Conservation (phyloP, 2,113 vertebrate genomes). For the Marmota monax region DNA sequence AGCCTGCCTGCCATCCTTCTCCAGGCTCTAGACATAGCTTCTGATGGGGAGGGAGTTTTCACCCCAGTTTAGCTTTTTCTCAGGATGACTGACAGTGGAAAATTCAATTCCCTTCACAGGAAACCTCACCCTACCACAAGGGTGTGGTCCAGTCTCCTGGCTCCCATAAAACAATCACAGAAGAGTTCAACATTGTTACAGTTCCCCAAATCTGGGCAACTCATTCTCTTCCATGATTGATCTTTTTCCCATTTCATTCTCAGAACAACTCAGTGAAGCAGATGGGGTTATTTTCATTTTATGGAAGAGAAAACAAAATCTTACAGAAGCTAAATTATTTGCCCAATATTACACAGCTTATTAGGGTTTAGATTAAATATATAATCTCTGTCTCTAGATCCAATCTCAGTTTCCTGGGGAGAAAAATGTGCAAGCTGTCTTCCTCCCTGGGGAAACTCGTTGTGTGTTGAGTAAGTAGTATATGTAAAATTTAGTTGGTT, state of each 20-base stretch:
- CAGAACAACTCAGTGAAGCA: background rate
- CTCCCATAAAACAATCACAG: slow-evolving; percentile 25
- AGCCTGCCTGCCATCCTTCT: background rate
- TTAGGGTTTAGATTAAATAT: background rate
- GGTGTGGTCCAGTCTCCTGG: slow-evolving; percentile 64
- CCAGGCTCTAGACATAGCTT: background rate
- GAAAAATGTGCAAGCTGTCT: background rate
- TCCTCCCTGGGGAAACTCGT: background rate
- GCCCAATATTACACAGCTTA: background rate
- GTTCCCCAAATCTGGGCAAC: background rate
- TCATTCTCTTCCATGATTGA: background rate
- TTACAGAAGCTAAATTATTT: slow-evolving; percentile 7
- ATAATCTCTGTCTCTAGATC: background rate
- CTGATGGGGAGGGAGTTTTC: background rate
- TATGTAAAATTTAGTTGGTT: background rate
- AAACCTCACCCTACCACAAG: slow-evolving; percentile 72
- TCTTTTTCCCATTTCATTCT: background rate
- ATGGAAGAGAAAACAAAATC: background rate
- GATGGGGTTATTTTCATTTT: background rate
- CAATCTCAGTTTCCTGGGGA: slow-evolving; percentile 15
- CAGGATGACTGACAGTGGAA: slow-evolving; percentile 74
- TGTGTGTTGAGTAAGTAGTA: background rate
- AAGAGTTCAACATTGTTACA: background rate
- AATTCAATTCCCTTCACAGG: slow-evolving; percentile 75
- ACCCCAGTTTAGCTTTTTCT: slow-evolving; percentile 62